Evolutionary conservation across 2,113 vertebrate genomes (phyloP).

Genomic region (Zapus hudsonius): DNA sequence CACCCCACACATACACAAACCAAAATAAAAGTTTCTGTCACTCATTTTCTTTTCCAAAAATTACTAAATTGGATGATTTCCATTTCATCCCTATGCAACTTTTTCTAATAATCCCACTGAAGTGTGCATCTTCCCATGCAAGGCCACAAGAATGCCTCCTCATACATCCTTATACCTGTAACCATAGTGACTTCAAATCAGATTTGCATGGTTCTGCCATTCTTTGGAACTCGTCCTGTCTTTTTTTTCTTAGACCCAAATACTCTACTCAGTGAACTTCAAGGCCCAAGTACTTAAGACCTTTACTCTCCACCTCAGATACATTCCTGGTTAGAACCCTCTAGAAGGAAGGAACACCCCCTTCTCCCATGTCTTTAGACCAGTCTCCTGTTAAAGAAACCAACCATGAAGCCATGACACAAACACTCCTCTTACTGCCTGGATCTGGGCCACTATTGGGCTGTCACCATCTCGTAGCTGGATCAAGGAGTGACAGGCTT

Average conservation of each 20-base stretch:
- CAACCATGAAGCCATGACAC: neutral
- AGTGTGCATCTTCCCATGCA: neutral
- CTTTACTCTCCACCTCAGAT: slow-evolving; percentile 20
- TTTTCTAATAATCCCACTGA: neutral
- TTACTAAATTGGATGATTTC: neutral
- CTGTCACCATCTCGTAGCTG: neutral
- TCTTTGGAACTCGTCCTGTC: slow-evolving; percentile 41
- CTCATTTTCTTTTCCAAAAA: neutral
- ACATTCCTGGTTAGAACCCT: neutral
- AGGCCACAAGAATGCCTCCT: neutral
- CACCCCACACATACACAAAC: too few relatives aligned
- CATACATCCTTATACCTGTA: neutral
- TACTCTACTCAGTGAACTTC: neutral
- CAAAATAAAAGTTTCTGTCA: too few relatives aligned
- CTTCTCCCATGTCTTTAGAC: neutral
- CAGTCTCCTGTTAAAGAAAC: neutral
- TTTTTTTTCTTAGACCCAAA: neutral
- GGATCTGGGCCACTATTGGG: neutral
- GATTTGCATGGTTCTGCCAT: neutral
- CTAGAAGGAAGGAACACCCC: rapidly evolving
- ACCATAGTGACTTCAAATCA: neutral
- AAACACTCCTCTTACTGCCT: neutral
- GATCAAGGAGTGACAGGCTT: neutral
- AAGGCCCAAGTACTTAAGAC: neutral
- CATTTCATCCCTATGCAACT: neutral